Evolutionary conservation across 1,140 invertebrate genomes (phyloP), one percentile per base, ranked within the genome.

Genomic region (Micrasema minimum): DNA sequence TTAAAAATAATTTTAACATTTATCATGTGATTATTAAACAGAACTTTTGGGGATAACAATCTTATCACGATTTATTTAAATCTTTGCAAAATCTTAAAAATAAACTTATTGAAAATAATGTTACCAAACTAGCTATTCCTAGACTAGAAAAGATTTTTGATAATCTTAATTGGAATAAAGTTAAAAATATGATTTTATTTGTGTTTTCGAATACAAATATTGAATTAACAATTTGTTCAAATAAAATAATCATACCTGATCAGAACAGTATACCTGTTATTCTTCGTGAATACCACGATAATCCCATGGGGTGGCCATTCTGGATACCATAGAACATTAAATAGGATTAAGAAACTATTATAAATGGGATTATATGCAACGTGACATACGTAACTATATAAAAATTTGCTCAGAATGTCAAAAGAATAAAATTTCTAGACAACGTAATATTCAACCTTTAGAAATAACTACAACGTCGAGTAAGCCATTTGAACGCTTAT

Each of bases 61-160:
- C n/a, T n/a, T 73, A 71, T 48, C n/a, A 55, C 66, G 51, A 73
- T 66, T 22, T 77, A 16, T 74, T 71, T 66, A 9, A 67, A 2
- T 61, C 7, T 64, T 16, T 55, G 66, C 26, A 45, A 45, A 45
- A 43, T 16, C 14, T 43, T 5, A 43, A 16, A 43, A n/a, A 2
- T 2, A 12, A 43, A 43, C 41, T 43, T 16, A 3, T 43, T 16
- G 11, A 43, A 43, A 43, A 43, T n/a, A 11, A 16, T 12, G 41
- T 43, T n/a, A 43, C 41, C 11, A 2, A 43, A 43, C 3, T 43
- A n/a, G 11, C 41, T 2, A n/a, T 43, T n/a, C 41, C 41, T 5
- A 43, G 11, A 2, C 14, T 5, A 5, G 2, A 43, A 3, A 43
- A 12, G 2, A 11, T 2, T 43, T 43, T 43, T 43, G 41, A 43